Conservation (phyloP, 2,113 vertebrate species). For the Sitta europaea region DNA sequence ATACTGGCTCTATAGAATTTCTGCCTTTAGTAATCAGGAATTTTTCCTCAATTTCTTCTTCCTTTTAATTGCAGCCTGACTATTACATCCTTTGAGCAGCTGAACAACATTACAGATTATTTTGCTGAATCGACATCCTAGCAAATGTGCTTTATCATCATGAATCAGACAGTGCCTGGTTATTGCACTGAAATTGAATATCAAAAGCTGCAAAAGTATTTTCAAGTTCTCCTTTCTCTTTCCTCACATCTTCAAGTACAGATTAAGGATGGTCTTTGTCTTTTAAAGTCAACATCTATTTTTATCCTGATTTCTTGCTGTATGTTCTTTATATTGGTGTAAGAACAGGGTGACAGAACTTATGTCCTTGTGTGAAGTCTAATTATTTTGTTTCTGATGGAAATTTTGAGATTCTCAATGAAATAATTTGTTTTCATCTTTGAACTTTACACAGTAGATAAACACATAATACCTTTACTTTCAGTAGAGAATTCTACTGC, state of each 20-base stretch:
- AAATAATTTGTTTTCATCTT: not conserved
- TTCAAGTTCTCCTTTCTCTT: not conserved
- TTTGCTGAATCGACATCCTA: conserved; percentile 25
- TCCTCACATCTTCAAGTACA: not conserved
- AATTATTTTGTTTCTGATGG: not conserved
- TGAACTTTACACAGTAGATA: not conserved
- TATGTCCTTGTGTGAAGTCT: not conserved
- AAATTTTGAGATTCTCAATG: not conserved
- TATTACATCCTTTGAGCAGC: not conserved
- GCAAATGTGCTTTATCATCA: conserved; percentile 17
- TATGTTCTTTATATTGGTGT: not conserved
- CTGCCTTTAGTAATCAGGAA: not conserved
- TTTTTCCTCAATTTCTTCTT: not conserved
- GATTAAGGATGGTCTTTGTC: not conserved
- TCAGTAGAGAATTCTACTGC: not conserved
- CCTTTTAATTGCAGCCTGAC: not conserved
- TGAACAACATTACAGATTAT: not conserved
- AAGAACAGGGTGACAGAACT: not conserved
- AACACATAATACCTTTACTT: not conserved
- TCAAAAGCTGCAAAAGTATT: not conserved
- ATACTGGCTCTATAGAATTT: not conserved
- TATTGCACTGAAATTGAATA: not conserved
- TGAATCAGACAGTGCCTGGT: not conserved
- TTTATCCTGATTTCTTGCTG: not conserved
- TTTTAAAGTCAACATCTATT: not conserved